phyloP scores from a whole-genome alignment of 64 coral and sea anemone genomes.

The Porites australiensis region DNA sequence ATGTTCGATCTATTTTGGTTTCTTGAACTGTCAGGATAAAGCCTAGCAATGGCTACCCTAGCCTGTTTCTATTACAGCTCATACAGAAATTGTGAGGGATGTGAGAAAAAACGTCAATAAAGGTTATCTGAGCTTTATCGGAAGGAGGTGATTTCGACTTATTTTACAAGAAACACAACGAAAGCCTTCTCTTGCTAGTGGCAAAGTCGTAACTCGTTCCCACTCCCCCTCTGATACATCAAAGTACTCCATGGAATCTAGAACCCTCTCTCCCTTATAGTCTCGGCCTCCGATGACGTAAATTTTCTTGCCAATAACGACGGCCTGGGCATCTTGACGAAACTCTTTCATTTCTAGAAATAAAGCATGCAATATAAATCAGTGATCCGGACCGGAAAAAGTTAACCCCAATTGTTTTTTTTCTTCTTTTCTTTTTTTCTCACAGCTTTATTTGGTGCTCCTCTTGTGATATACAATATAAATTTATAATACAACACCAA shows the following conservation, averaged over 20 bases:
- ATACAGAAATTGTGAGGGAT: not conserved
- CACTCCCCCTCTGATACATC: slow-evolving; percentile 57
- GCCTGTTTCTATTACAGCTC: too few species aligned
- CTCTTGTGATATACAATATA: too few species aligned
- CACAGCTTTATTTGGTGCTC: too few species aligned
- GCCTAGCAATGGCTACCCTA: too few species aligned
- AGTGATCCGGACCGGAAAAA: too few species aligned
- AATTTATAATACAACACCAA: too few species aligned
- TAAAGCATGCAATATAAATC: not conserved
- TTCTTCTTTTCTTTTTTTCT: too few species aligned
- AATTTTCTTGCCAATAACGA: slow-evolving; percentile 42
- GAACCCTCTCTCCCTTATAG: slow-evolving; percentile 53
- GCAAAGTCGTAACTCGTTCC: slow-evolving; percentile 46
- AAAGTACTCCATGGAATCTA: slow-evolving; percentile 76
- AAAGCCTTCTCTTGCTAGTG: slow-evolving; percentile 72
- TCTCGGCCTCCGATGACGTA: slow-evolving; percentile 84
- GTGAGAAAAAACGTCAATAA: not conserved
- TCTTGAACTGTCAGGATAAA: too few species aligned
- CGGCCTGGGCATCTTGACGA: slow-evolving; percentile 84
- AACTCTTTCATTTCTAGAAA: slow-evolving; percentile 70
- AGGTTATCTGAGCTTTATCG: slow-evolving; percentile 9
- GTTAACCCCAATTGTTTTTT: too few species aligned
- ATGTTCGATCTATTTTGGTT: too few species aligned
- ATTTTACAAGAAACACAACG: slow-evolving; percentile 53
- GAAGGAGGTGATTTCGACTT: slow-evolving; percentile 32